These are phyloP conservation scores for Anarsia innoxiella DNA, from an alignment of 2,888 invertebrate species.

Conservation along the genomic window DNA sequence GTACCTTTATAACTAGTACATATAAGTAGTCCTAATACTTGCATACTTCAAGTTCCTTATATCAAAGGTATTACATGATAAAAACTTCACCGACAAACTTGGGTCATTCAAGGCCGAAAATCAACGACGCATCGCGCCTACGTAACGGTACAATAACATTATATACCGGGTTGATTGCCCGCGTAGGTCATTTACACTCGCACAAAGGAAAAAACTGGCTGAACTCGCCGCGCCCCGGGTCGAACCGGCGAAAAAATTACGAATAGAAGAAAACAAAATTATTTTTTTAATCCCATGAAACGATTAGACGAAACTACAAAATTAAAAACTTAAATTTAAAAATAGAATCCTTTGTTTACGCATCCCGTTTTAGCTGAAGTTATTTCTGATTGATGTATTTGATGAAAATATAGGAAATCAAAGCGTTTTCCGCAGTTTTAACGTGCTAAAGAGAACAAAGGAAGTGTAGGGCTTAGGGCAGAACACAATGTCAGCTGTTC, in stretches of 20 bases:
- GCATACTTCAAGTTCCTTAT: too few relatives aligned
- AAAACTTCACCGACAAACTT: too few relatives aligned
- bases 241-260: neutral
- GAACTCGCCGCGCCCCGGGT: neutral
- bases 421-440: too few relatives aligned
- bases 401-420: too few relatives aligned
- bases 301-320: slow-evolving; percentile 15
- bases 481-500: slow-evolving; percentile 77
- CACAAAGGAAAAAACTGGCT: slow-evolving; percentile 32
- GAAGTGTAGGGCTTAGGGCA: slow-evolving; percentile 30
- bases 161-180: slow-evolving; percentile 41
- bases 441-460: slow-evolving; percentile 43
- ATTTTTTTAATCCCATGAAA: too few relatives aligned
- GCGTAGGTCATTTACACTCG: slow-evolving; percentile 44
- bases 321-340: slow-evolving; percentile 10
- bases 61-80: too few relatives aligned
- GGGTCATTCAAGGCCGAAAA: slow-evolving; percentile 24
- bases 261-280: neutral
- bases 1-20: too few relatives aligned
- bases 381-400: neutral
- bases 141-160: slow-evolving; percentile 38
- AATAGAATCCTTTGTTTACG: slow-evolving; percentile 16
- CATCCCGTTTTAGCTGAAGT: neutral
- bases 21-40: too few relatives aligned
- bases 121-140: slow-evolving; percentile 27